Evolutionary conservation across 1,140 invertebrate species (phyloP).

Genomic region (Hesperophylax magnus): DNA sequence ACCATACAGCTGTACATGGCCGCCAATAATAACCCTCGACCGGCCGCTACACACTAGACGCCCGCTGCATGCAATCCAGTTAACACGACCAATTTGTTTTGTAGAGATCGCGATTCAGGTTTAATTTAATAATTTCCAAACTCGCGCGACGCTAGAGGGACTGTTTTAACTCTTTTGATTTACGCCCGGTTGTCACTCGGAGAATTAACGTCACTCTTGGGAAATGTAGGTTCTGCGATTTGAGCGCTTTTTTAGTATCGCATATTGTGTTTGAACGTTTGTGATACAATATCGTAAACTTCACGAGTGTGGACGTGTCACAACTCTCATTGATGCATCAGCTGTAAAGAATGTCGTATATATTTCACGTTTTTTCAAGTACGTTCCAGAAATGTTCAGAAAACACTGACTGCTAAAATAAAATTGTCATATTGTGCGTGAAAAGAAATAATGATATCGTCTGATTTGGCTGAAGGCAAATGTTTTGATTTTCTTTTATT

Average conservation of each 20-base stretch:
- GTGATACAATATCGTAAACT: neutral
- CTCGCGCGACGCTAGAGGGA: conserved; percentile 24
- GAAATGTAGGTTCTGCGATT: conserved; percentile 12
- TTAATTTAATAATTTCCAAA: conserved; percentile 40
- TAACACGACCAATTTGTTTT: conserved; percentile 47
- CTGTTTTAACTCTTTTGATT: conserved; percentile 42
- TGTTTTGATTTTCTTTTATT: too few species aligned
- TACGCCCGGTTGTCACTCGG: conserved; percentile 14
- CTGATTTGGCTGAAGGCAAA: too few species aligned
- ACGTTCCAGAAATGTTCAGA: too few species aligned
- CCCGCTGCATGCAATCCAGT: conserved; percentile 34
- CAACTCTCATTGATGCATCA: too few species aligned
- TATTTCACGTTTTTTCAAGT: too few species aligned
- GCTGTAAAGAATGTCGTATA: too few species aligned
- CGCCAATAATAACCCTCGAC: conserved; percentile 29
- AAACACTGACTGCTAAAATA: too few species aligned
- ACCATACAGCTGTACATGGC: neutral
- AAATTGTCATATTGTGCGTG: too few species aligned
- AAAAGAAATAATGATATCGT: too few species aligned
- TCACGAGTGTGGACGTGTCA: too few species aligned
- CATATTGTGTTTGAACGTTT: neutral
- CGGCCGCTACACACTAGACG: neutral
- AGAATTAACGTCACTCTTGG: conserved; percentile 29
- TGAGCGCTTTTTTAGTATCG: conserved; percentile 13
- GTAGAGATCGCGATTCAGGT: conserved; percentile 38